phyloP scores from a whole-genome alignment of 2,888 invertebrate species.

The Drosophila percnosoma region DNA sequence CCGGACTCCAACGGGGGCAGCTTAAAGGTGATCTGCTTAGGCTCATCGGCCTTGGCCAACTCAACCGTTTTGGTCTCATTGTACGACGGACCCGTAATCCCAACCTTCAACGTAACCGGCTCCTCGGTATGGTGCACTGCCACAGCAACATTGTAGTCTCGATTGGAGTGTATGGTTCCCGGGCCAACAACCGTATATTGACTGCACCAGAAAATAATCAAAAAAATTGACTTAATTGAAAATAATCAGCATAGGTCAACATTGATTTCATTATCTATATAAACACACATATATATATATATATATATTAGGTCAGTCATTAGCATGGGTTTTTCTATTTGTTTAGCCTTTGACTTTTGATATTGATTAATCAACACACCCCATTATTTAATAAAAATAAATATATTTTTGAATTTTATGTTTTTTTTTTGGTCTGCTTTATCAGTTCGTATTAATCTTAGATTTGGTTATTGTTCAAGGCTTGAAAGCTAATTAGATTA shows the following conservation, averaged over 20 bases:
- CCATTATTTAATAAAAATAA: neutral
- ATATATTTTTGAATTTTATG: neutral
- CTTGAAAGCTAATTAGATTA: neutral
- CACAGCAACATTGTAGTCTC: constrained; percentile 92
- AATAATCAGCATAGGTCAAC: constrained; percentile 31
- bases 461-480: neutral
- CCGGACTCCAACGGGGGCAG: constrained; percentile 85
- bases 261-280: constrained; percentile 19
- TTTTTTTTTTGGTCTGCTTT: constrained; percentile 9
- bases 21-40: constrained; percentile 71
- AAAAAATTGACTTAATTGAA: constrained; percentile 15
- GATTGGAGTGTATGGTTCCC: constrained; percentile 91
- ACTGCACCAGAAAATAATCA: constrained; percentile 28
- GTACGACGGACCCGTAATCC: constrained; percentile 77
- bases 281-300: neutral
- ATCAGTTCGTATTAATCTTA: constrained; percentile 18
- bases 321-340: constrained; percentile 7
- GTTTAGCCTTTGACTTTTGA: constrained; percentile 2
- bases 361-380: constrained; percentile 20
- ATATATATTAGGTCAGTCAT: constrained; percentile 25
- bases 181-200: constrained; percentile 92
- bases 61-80: constrained; percentile 73
- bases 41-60: constrained; percentile 58
- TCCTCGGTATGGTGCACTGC: constrained; percentile 85
- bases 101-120: constrained; percentile 73